Evolutionary conservation across 2,113 vertebrate species (phyloP), one percentile per base, ranked within the genome.

Genomic region (Callionymus lyra): DNA sequence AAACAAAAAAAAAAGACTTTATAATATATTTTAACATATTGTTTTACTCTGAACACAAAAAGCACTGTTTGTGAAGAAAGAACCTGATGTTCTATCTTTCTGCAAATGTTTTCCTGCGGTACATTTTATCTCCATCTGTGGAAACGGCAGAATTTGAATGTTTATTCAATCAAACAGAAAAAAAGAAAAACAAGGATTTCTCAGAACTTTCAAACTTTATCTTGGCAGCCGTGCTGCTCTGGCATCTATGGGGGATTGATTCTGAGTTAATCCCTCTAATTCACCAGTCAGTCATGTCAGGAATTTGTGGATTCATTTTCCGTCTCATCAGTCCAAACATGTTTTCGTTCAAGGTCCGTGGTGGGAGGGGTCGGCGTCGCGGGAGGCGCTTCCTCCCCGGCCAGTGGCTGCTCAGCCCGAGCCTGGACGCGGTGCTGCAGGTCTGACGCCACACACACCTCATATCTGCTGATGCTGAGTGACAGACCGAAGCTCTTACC

Each of bases 201-300:
- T 8, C 21, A 27, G 21, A 27, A 27, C 4, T 27, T 27, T 27
- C 21, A 27, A 27, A 34, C 50, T 12, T 31, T 50, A 41, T 41
- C 41, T 65, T 54, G 41, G 56, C 56, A 40, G 41, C 21, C 37
- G 15, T 4, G 15, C 35, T n/a, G 34, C 43, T n/a, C 50, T 53
- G 21, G 44, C 59, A 9, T 16, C 39, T 53, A 34, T 18, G 12
- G 52, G 43, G 63, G 57, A 54, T 56, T 63, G 16, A 36, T 56
- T 63, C 17, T 16, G 21, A 45, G 43, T 12, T 57, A 31, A 61
- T 50, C 39, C 47, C 41, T 41, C 47, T 31, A 44, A 42, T 53
- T 19, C 44, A 42, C 53, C 63, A 55, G 44, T 57, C 56, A 44
- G 53, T 42, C 40, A 10, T 57, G 15, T 39, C 10, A 1, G 41